These are phyloP conservation scores for Lepeophtheirus salmonis DNA, from an alignment of 1,140 invertebrate genomes.

Conservation along the genomic window DNA sequence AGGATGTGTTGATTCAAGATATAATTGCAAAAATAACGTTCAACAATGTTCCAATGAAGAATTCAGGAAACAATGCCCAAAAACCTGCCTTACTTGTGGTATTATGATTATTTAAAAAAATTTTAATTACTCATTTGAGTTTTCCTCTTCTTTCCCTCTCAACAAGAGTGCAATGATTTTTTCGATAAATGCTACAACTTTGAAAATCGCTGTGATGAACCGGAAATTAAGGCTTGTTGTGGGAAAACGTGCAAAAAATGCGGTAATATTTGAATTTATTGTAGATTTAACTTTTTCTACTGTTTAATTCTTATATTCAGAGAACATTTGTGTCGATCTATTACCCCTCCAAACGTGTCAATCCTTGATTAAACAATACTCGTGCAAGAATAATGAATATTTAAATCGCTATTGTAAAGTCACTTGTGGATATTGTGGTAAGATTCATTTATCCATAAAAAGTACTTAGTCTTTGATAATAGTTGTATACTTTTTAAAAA, in stretches of 20 bases:
- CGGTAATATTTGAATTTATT: not conserved
- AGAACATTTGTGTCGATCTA: not conserved
- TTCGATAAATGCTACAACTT: not conserved
- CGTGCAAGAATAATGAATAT: not conserved
- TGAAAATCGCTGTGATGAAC: not conserved
- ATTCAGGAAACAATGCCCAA: not conserved
- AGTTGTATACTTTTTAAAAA: not conserved
- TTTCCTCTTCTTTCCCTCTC: not conserved
- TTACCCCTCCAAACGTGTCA: not conserved
- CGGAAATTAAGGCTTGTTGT: not conserved
- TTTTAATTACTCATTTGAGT: not conserved
- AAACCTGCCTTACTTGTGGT: not conserved
- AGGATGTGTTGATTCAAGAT: not conserved
- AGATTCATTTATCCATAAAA: not conserved
- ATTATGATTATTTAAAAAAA: not conserved
- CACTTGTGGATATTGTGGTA: not conserved
- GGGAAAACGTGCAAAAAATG: not conserved
- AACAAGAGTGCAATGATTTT: not conserved
- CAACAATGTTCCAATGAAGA: not conserved
- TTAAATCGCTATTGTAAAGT: not conserved
- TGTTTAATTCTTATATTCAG: not conserved
- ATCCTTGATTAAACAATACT: not conserved
- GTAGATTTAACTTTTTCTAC: not conserved
- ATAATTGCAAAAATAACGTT: not conserved
- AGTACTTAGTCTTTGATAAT: not conserved